Evolutionary conservation across 1,140 invertebrate species (phyloP).

Genomic region (Philopotamus ludificatus): DNA sequence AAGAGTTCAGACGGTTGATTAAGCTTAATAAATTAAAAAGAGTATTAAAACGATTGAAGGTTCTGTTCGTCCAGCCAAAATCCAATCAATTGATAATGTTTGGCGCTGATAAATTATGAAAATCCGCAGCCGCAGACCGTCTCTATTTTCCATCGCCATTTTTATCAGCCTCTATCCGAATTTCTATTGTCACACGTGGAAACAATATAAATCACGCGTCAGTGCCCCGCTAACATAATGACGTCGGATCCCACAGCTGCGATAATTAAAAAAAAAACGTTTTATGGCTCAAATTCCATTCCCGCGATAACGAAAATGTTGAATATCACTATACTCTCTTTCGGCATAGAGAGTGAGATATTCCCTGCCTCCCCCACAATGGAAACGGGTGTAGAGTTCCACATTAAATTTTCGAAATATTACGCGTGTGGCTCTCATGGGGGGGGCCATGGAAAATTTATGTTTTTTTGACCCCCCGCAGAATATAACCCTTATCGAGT

Average conservation of each 20-base stretch:
- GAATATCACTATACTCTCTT: background rate
- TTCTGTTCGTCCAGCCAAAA: no score
- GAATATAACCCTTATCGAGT: conserved; percentile 4
- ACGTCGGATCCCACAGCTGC: background rate
- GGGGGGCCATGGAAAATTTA: background rate
- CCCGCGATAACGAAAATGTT: background rate
- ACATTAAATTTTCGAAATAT: conserved; percentile 11
- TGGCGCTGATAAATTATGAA: no score
- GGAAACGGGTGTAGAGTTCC: background rate
- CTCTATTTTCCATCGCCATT: no score
- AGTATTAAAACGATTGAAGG: no score
- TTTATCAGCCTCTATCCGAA: background rate
- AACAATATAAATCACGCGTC: background rate
- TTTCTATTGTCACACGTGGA: background rate
- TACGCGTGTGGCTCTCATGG: conserved; percentile 2
- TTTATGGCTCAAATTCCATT: background rate
- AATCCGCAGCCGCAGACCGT: no score
- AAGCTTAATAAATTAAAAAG: no score
- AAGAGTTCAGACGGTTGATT: no score
- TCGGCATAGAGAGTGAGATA: background rate
- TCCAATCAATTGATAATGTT: no score
- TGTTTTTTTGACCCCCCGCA: conserved; percentile 7
- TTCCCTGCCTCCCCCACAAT: no score
- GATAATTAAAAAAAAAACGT: background rate
- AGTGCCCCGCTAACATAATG: background rate